Evolutionary conservation across 2,797 vertebrate genomes (phyloP).

Genomic region (Hydrocynus forskahlii): DNA sequence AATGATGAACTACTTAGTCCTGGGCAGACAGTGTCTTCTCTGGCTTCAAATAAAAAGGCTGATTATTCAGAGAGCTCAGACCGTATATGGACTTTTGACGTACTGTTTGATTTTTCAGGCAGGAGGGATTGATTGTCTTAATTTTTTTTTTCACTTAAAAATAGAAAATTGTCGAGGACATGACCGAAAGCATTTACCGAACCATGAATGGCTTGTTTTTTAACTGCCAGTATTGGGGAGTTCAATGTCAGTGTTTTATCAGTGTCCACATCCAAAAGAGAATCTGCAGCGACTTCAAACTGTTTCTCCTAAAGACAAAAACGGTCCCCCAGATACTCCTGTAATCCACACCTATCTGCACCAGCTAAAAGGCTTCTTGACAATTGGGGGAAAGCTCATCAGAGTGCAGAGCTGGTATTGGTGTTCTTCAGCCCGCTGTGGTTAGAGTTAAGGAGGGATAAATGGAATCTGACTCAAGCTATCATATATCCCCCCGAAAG

Average conservation of each 20-base stretch:
- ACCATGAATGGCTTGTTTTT: constrained; percentile 30
- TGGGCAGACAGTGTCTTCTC: background rate
- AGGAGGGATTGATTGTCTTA: background rate
- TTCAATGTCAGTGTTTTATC: constrained; percentile 31
- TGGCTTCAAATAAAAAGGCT: background rate
- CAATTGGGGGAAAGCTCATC: background rate
- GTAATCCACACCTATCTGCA: background rate
- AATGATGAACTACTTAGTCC: background rate
- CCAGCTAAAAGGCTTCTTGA: background rate
- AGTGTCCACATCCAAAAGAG: constrained; percentile 16
- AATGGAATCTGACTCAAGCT: constrained; percentile 44
- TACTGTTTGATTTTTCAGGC: background rate
- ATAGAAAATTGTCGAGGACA: background rate
- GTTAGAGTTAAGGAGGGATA: constrained; percentile 13
- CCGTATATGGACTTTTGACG: background rate
- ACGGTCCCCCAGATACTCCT: background rate
- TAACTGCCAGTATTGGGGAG: constrained; percentile 28
- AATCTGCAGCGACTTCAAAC: constrained; percentile 7
- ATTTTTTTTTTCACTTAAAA: constrained; percentile 13
- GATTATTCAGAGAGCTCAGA: background rate
- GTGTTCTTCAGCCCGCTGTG: constrained; percentile 4
- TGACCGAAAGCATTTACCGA: constrained; percentile 7
- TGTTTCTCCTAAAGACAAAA: constrained; percentile 2
- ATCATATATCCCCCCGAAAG: constrained; percentile 23
- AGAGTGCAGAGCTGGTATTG: background rate